phyloP scores from a whole-genome alignment of 2,113 vertebrate genomes.

The Psittacus erithacus region DNA sequence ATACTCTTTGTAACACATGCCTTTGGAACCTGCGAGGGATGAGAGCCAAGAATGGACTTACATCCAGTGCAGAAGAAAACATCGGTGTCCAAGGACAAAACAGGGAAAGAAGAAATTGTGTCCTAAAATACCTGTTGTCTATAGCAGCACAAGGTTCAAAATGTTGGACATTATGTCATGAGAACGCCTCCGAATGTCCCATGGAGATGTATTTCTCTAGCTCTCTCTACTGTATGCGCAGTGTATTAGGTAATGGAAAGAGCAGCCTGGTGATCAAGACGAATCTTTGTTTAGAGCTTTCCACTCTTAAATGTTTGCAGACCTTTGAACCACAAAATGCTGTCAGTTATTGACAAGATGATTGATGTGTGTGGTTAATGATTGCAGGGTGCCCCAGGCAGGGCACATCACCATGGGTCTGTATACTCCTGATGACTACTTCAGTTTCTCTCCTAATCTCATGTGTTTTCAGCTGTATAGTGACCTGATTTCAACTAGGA shows the following conservation, averaged over 20 bases:
- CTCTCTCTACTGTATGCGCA: not conserved
- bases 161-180: not conserved
- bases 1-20: not conserved
- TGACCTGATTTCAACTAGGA: slow-evolving; percentile 46
- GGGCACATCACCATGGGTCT: not conserved
- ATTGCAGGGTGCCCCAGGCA: not conserved
- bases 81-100: not conserved
- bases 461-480: not conserved
- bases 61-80: not conserved
- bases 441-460: not conserved
- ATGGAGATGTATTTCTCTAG: not conserved
- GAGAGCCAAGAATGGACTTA: not conserved
- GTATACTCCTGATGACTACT: not conserved
- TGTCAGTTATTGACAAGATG: not conserved
- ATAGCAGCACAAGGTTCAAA: not conserved
- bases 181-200: not conserved
- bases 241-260: not conserved
- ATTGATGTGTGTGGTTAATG: not conserved
- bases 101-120: not conserved
- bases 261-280: not conserved
- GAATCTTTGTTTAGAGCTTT: not conserved
- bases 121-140: not conserved
- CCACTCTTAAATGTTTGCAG: not conserved
- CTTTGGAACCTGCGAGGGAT: not conserved
- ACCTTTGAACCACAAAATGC: not conserved